Percentiles rank a stretch among this genome's conserved stretches.
phyloP scores from a whole-genome alignment of 30 jellyfish, hydroid and myxozoan genomes.

The Aurelia sp. region DNA sequence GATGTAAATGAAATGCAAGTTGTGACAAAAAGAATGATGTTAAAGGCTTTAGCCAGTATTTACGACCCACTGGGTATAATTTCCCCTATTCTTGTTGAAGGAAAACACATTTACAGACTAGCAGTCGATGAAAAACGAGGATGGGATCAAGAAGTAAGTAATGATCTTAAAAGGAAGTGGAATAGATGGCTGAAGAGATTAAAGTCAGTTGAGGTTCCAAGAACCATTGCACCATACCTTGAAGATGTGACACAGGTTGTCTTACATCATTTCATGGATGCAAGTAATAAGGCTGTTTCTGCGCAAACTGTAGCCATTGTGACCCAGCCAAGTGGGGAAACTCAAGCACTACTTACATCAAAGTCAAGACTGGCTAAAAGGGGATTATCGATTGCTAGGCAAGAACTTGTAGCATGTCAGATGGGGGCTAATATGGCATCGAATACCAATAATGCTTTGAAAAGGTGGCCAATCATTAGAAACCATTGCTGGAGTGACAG shows the following conservation, averaged over 20 bases:
- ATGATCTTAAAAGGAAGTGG: constrained; percentile 29
- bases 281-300: constrained; percentile 52
- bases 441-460: constrained; percentile 40
- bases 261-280: constrained; percentile 56
- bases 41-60: no score
- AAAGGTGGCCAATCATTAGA: constrained; percentile 40
- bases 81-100: constrained; percentile 22
- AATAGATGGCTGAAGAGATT: constrained; percentile 18
- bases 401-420: constrained; percentile 56
- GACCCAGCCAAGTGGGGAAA: constrained; percentile 26
- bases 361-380: constrained; percentile 58
- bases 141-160: constrained; percentile 48
- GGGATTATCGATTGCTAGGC: constrained; percentile 54
- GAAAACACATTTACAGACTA: constrained; percentile 43
- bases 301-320: constrained; percentile 26
- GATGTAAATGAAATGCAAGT: background rate
- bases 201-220: constrained; percentile 37
- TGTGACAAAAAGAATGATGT: background rate
- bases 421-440: constrained; percentile 71
- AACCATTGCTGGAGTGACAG: constrained; percentile 63
- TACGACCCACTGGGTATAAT: no score
- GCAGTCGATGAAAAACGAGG: constrained; percentile 64
- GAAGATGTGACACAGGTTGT: constrained; percentile 40
- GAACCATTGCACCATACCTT: constrained; percentile 42
- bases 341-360: constrained; percentile 48